These are phyloP conservation scores for Drosophila serrata DNA, from an alignment of 1,140 invertebrate species.

Conservation along the genomic window DNA sequence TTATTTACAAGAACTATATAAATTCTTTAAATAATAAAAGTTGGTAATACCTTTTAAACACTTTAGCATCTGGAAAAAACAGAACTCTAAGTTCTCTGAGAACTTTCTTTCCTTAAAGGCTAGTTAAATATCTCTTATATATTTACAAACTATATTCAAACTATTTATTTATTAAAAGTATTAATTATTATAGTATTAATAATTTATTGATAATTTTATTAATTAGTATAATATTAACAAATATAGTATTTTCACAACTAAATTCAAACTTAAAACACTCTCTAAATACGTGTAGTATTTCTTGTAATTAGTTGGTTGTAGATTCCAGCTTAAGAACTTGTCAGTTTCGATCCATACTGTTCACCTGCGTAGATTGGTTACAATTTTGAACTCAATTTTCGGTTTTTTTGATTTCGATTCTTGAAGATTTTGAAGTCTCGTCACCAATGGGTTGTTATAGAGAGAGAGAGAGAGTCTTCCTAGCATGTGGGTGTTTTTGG, in stretches of 20 bases:
- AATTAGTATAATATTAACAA: no score
- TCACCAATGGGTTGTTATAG: slow-evolving; percentile 8
- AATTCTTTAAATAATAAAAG: no score
- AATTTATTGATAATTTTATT: no score
- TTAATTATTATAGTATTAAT: no score
- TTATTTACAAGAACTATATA: background rate
- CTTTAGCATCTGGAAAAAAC: background rate
- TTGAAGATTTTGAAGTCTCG: slow-evolving; percentile 4
- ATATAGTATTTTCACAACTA: no score
- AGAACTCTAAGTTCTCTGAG: background rate
- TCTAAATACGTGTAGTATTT: no score
- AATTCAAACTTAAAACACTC: no score
- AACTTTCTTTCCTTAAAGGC: no score
- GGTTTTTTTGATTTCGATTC: slow-evolving; percentile 17
- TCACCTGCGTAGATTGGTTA: slow-evolving; percentile 12
- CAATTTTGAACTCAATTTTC: background rate
- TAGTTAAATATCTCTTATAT: no score
- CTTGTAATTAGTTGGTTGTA: background rate
- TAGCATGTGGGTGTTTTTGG: slow-evolving; percentile 65
- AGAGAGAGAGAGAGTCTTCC: no score
- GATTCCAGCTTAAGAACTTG: background rate
- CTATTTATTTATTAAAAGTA: no score
- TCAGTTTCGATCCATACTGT: slow-evolving; percentile 6
- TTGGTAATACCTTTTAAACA: background rate
- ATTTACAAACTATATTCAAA: no score